These are phyloP conservation scores for Brachyrhaphis roseni DNA, from an alignment of 2,797 vertebrate genomes.

Conservation along the genomic window DNA sequence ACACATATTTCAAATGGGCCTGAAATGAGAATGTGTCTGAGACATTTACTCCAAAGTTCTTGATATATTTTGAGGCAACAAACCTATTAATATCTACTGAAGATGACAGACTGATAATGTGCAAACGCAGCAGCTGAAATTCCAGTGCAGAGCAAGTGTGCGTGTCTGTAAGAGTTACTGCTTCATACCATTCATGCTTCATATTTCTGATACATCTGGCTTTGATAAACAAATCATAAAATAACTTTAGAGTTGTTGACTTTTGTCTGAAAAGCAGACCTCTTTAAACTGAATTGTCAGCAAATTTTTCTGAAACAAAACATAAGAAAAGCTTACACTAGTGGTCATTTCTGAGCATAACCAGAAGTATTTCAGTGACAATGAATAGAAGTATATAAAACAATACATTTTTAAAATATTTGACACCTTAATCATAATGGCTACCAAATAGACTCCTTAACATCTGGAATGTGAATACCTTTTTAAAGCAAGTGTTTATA, in stretches of 20 bases:
- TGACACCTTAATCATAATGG: not conserved
- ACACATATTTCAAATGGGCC: not conserved
- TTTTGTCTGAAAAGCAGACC: not conserved
- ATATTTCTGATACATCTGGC: not conserved
- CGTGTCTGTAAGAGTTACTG: not conserved
- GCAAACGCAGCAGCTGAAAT: not conserved
- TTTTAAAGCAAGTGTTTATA: not conserved
- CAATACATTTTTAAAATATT: not conserved
- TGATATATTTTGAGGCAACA: conserved; percentile 1
- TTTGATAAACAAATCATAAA: not conserved
- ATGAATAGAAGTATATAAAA: not conserved
- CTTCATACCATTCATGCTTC: not conserved
- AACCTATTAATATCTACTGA: not conserved
- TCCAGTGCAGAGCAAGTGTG: not conserved
- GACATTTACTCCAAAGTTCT: not conserved
- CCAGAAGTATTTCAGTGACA: not conserved
- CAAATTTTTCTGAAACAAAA: not conserved
- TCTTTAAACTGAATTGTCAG: not conserved
- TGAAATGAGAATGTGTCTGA: not conserved
- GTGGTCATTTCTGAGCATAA: not conserved
- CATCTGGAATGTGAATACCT: no score
- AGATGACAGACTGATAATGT: conserved; percentile 1
- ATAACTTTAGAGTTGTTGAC: not conserved
- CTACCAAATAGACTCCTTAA: not conserved
- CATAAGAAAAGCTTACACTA: not conserved